phyloP scores from a whole-genome alignment of 2,113 vertebrate species.

The Solenodon paradoxus region DNA sequence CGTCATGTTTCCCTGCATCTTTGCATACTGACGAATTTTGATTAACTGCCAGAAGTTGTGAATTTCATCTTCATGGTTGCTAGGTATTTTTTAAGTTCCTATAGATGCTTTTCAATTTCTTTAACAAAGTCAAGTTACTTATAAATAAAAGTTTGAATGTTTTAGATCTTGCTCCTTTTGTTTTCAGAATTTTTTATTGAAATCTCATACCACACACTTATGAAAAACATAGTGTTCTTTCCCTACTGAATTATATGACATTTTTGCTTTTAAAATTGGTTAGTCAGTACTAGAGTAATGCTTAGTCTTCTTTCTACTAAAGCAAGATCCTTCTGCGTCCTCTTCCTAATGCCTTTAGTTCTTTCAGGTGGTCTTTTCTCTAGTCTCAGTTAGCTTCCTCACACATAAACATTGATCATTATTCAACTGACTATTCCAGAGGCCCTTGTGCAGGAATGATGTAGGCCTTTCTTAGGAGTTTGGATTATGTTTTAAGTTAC shows the following conservation, averaged over 20 bases:
- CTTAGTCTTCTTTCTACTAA: neutral
- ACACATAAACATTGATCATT: neutral
- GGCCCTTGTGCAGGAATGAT: neutral
- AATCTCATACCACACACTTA: too few relatives aligned
- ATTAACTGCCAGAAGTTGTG: neutral
- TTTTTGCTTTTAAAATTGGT: neutral
- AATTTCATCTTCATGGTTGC: neutral
- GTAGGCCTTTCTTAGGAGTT: neutral
- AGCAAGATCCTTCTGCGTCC: neutral
- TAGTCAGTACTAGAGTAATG: neutral
- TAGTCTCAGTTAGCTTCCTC: neutral
- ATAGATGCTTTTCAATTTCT: too few relatives aligned
- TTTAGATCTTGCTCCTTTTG: slow-evolving; percentile 9
- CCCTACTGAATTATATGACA: too few relatives aligned
- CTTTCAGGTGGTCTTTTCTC: neutral
- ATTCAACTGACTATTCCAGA: neutral
- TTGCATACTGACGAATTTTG: neutral
- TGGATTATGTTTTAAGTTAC: neutral
- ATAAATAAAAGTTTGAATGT: neutral
- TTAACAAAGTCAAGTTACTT: neutral
- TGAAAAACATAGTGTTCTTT: too few relatives aligned
- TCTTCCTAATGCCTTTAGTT: neutral
- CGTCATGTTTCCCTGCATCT: neutral
- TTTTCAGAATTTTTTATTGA: too few relatives aligned
- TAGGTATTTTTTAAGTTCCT: neutral